phyloP scores from a whole-genome alignment of 2,797 vertebrate genomes.

The Lemur catta region DNA sequence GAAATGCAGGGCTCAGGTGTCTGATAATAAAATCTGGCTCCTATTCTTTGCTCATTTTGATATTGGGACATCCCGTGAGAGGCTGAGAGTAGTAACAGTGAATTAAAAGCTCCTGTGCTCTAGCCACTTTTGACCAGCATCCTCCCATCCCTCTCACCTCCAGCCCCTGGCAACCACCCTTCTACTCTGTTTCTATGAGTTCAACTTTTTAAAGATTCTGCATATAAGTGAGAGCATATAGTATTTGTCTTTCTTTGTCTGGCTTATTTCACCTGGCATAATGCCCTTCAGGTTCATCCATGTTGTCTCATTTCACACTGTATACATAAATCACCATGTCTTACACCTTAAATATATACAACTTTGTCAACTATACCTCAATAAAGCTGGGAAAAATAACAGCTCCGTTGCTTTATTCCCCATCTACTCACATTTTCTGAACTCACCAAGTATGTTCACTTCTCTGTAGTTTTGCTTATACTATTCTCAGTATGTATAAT shows the following conservation, averaged over 20 bases:
- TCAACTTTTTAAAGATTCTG: background rate
- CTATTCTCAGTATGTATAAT: constrained; percentile 4
- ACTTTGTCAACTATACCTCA: background rate
- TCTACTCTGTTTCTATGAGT: background rate
- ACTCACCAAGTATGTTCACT: background rate
- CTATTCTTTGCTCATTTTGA: constrained; percentile 30
- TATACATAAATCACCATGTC: background rate
- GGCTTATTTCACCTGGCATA: background rate
- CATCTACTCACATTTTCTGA: background rate
- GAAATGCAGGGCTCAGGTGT: background rate
- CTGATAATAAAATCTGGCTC: constrained; percentile 15
- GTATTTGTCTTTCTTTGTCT: background rate
- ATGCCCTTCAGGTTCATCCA: background rate
- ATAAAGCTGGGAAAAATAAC: background rate
- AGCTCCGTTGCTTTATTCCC: constrained; percentile 15
- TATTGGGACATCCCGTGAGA: background rate
- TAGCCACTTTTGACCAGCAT: background rate
- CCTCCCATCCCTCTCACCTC: too few relatives aligned
- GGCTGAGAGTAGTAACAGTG: background rate
- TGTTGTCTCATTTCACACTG: constrained; percentile 1
- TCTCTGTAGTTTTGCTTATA: constrained; percentile 29
- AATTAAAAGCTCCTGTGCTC: constrained; percentile 6
- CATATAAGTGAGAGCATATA: background rate
- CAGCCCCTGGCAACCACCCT: background rate
- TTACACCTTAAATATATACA: background rate